These are phyloP conservation scores for Piaya cayana DNA, from an alignment of 2,113 vertebrate genomes.

Conservation along the genomic window DNA sequence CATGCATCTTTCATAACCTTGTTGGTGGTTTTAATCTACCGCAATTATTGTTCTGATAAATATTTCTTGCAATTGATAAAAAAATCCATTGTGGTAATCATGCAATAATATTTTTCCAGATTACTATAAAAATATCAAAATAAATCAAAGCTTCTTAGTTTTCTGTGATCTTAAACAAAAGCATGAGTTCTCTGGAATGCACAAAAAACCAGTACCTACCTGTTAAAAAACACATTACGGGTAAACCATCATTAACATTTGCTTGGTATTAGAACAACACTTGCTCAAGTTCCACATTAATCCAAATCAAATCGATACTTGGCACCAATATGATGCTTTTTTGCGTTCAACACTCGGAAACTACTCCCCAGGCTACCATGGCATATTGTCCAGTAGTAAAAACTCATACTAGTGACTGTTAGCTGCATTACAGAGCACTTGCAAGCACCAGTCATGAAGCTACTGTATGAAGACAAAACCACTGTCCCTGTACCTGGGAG, in stretches of 20 bases:
- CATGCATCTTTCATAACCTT: conserved; percentile 15
- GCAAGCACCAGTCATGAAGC: not conserved
- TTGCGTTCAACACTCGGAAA: not conserved
- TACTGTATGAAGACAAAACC: not conserved
- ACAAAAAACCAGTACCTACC: not conserved
- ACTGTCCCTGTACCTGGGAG: not conserved
- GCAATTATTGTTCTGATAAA: not conserved
- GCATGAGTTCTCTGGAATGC: not conserved
- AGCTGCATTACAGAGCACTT: not conserved
- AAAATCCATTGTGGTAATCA: not conserved
- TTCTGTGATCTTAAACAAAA: not conserved
- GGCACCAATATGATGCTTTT: not conserved
- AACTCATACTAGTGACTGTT: not conserved
- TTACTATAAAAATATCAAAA: not conserved
- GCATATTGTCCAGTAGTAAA: not conserved
- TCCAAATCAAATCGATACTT: not conserved
- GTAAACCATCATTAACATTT: not conserved
- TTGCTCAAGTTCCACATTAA: not conserved
- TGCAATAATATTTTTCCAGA: not conserved
- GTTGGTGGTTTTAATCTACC: conserved; percentile 8
- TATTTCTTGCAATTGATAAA: not conserved
- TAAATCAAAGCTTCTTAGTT: not conserved
- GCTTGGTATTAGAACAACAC: not conserved
- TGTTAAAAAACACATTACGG: not conserved
- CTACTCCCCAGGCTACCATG: not conserved